A percentile compares a stretch with the other conserved stretches of the same genome.
Conservation (phyloP, 2,113 vertebrate species). For the Rana temporaria region DNA sequence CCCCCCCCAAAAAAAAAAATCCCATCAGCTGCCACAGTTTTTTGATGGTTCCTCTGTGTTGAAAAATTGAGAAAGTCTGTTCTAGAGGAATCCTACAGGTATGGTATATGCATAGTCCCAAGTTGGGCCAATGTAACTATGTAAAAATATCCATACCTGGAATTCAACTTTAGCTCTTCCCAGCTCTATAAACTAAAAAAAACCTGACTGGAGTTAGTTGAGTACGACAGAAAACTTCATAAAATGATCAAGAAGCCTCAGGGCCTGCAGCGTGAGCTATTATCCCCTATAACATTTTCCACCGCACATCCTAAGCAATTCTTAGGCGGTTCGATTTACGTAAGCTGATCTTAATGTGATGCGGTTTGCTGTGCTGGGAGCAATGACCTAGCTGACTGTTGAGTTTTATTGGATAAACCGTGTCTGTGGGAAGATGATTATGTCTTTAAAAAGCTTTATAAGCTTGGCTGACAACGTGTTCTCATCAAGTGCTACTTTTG, state of each 20-base stretch:
- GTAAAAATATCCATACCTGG: no score
- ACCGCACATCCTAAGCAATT: neutral
- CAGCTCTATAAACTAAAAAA: no score
- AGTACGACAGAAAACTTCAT: no score
- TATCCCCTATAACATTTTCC: neutral
- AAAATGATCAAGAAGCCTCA: neutral
- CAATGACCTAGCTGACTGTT: neutral
- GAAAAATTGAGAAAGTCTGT: no score
- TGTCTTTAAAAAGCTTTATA: conserved; percentile 37
- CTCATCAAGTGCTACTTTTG: conserved; percentile 5
- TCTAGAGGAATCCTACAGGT: no score
- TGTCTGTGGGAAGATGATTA: conserved; percentile 9
- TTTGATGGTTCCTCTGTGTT: no score
- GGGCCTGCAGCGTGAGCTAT: neutral
- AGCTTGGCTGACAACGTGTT: conserved; percentile 21
- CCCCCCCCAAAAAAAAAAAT: no score
- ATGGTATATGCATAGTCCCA: no score
- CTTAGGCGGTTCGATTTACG: neutral
- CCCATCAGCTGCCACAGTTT: no score
- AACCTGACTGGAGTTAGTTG: no score
- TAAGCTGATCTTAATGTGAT: neutral
- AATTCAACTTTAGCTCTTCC: no score
- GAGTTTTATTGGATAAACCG: neutral
- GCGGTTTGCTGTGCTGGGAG: neutral
- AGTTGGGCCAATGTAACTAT: no score